Percentiles rank a stretch among this genome's conserved stretches.
Conservation (phyloP, 2,888 invertebrate species). For the Carpatolechia fugitivella region DNA sequence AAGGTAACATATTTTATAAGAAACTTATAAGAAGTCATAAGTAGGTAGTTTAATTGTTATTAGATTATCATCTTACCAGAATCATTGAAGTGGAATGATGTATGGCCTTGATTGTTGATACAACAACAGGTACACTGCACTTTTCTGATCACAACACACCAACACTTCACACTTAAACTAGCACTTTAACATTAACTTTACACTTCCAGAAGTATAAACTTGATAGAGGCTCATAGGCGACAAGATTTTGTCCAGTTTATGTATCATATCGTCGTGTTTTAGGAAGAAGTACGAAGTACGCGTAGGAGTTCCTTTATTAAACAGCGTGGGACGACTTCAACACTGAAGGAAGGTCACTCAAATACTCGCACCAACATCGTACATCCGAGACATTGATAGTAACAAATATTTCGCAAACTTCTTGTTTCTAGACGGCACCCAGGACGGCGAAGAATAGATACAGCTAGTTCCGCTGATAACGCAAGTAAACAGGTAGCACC, state of each 20-base stretch:
- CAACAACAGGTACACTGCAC: slow-evolving; percentile 21
- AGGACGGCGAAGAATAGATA: slow-evolving; percentile 30
- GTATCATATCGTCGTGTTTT: slow-evolving; percentile 44
- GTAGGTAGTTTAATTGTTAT: no score
- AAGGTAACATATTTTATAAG: no score
- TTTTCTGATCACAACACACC: slow-evolving; percentile 5
- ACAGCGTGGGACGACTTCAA: slow-evolving; percentile 68
- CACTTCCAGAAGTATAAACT: slow-evolving; percentile 23
- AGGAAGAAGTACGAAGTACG: slow-evolving; percentile 35
- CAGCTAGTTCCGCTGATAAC: slow-evolving; percentile 37
- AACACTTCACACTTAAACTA: slow-evolving; percentile 8
- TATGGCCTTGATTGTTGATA: slow-evolving; percentile 46
- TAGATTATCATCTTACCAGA: slow-evolving; percentile 31
- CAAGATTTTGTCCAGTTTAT: slow-evolving; percentile 44
- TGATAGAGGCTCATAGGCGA: slow-evolving; percentile 28
- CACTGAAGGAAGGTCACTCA: slow-evolving; percentile 62
- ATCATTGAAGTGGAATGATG: slow-evolving; percentile 17
- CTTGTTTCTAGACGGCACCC: slow-evolving; percentile 43
- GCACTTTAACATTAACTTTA: slow-evolving; percentile 3
- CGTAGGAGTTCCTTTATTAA: slow-evolving; percentile 71
- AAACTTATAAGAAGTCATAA: no score
- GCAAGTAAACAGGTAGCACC: slow-evolving; percentile 58
- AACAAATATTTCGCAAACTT: slow-evolving; percentile 31
- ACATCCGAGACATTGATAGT: slow-evolving; percentile 37
- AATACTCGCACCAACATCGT: slow-evolving; percentile 32